These are phyloP conservation scores for Myotis findleyi DNA, from an alignment of 2,797 vertebrate genomes.

Conservation along the genomic window DNA sequence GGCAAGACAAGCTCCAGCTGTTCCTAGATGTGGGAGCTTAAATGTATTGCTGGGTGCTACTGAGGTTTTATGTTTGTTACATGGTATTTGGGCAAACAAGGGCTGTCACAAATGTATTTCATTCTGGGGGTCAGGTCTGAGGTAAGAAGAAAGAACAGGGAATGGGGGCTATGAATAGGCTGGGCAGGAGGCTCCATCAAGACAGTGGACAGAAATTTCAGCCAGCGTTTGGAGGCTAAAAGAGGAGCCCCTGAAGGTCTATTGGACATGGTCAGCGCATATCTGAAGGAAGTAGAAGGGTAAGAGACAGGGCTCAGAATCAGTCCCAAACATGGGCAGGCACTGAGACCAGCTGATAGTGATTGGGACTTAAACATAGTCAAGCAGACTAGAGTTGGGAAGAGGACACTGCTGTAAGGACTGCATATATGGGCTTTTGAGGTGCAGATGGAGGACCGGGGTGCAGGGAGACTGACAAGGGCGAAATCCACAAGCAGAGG, in stretches of 20 bases:
- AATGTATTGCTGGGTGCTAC: rapidly evolving
- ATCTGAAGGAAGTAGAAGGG: background rate
- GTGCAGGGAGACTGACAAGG: background rate
- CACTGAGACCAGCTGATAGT: background rate
- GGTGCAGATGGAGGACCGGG: background rate
- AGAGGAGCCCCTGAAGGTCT: background rate
- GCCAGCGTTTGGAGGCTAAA: background rate
- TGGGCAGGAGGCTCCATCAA: background rate
- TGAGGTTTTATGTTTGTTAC: background rate
- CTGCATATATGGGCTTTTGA: background rate
- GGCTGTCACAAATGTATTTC: background rate
- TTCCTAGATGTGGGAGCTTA: too few species aligned
- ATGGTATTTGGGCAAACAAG: background rate
- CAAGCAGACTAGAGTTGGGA: background rate
- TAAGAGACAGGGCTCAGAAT: background rate
- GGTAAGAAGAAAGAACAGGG: background rate
- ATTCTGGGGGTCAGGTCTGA: background rate
- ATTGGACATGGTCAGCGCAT: background rate
- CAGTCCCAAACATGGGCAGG: background rate
- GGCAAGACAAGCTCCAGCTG: background rate
- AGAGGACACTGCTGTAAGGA: background rate
- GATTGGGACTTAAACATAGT: background rate
- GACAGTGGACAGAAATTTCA: background rate
- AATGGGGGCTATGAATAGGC: background rate
- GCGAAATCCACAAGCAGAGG: background rate